These are phyloP conservation scores for Drosophila trichaetosa DNA, from an alignment of 2,888 invertebrate species.

Conservation along the genomic window DNA sequence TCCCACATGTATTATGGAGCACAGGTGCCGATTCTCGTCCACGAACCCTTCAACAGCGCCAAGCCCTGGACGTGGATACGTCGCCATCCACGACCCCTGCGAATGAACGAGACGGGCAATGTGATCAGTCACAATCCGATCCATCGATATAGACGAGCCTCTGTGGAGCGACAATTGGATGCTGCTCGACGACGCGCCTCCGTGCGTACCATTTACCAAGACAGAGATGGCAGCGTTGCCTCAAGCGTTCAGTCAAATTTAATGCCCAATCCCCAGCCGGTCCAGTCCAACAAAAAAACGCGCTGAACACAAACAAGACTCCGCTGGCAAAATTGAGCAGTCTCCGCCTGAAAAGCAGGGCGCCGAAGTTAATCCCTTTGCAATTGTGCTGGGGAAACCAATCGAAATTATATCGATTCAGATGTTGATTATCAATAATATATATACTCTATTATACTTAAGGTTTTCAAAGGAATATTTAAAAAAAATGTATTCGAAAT, in stretches of 20 bases:
- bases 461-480: neutral
- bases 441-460: neutral
- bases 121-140: neutral
- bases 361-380: neutral
- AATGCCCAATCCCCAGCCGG: neutral
- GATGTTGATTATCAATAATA: neutral
- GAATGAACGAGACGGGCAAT: neutral
- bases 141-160: constrained; percentile 18
- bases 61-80: constrained; percentile 42
- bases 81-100: constrained; percentile 34
- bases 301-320: neutral
- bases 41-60: constrained; percentile 39
- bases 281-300: neutral
- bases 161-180: constrained; percentile 12
- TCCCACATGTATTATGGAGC: constrained; percentile 14
- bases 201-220: neutral
- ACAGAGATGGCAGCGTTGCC: neutral
- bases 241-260: neutral
- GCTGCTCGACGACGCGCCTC: neutral
- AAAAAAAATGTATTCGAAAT: neutral
- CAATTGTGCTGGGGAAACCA: constrained; percentile 24
- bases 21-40: constrained; percentile 34
- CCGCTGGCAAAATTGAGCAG: neutral
- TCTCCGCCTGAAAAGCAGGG: neutral
- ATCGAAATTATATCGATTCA: constrained; percentile 1